Evolutionary conservation across 2,797 vertebrate genomes (phyloP).

Genomic region (Xerus rutilus): DNA sequence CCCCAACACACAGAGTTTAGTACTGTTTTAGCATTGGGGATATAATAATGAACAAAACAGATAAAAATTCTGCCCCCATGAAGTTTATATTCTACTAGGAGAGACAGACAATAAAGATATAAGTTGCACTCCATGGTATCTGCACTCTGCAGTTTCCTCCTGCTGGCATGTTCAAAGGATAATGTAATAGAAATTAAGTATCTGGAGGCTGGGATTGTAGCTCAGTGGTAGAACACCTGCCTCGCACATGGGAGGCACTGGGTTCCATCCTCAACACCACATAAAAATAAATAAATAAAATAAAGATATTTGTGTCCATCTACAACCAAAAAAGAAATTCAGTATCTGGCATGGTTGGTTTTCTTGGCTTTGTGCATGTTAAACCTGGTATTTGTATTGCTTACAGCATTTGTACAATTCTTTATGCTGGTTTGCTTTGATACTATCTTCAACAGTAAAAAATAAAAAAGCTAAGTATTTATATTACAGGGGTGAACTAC

Average conservation of each 20-base stretch:
- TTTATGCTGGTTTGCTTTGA: too few species aligned
- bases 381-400: slow-evolving; percentile 90
- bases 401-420: slow-evolving; percentile 76
- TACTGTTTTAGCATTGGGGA: neutral
- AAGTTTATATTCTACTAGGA: slow-evolving; percentile 36
- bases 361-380: slow-evolving; percentile 86
- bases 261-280: too few species aligned
- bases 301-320: too few species aligned
- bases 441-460: too few species aligned
- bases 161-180: slow-evolving; percentile 91
- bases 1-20: neutral
- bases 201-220: slow-evolving; percentile 74
- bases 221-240: too few species aligned
- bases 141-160: slow-evolving; percentile 90
- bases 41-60: slow-evolving; percentile 18
- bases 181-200: slow-evolving; percentile 92
- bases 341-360: slow-evolving; percentile 92
- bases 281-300: too few species aligned
- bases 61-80: neutral
- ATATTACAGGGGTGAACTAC: neutral
- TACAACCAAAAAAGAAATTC: slow-evolving; percentile 84
- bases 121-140: slow-evolving; percentile 91
- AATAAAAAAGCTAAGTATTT: neutral
- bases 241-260: too few species aligned
- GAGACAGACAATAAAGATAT: neutral